These are phyloP conservation scores for Eupsilia transversa DNA, from an alignment of 2,888 invertebrate genomes.

Conservation along the genomic window DNA sequence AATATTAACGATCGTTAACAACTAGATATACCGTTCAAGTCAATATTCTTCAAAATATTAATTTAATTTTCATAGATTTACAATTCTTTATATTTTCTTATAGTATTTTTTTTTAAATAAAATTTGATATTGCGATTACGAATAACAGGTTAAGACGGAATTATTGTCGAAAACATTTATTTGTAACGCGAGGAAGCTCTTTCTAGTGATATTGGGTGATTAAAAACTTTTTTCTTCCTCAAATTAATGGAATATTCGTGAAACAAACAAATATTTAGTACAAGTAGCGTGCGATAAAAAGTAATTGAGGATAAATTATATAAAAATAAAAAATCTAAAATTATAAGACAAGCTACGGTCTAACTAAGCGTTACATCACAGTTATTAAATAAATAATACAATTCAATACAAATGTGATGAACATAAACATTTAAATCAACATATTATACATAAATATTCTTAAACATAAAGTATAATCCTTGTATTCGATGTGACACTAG, in stretches of 20 bases:
- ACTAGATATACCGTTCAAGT: constrained; percentile 47
- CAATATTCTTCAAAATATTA: constrained; percentile 68
- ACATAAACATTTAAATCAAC: constrained; percentile 44
- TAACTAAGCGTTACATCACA: constrained; percentile 62
- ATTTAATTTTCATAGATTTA: constrained; percentile 59
- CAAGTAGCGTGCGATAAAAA: constrained; percentile 13
- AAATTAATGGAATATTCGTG: constrained; percentile 17
- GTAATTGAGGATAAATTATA: constrained; percentile 7
- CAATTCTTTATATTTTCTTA: constrained; percentile 44
- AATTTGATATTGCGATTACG: constrained; percentile 71
- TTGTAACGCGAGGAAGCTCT: constrained; percentile 73
- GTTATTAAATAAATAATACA: constrained; percentile 53
- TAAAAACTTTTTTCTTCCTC: constrained; percentile 30
- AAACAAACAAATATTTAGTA: constrained; percentile 23
- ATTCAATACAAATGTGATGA: constrained; percentile 48
- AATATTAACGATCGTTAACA: constrained; percentile 64
- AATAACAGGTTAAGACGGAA: constrained; percentile 71
- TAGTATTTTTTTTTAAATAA: constrained; percentile 66
- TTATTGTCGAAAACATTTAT: constrained; percentile 78
- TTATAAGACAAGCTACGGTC: constrained; percentile 41
- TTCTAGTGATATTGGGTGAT: constrained; percentile 27
- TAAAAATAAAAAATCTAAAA: constrained; percentile 46
- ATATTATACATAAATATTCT: constrained; percentile 61
- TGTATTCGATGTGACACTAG: constrained; percentile 41
- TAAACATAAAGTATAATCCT: constrained; percentile 46